Evolutionary conservation across 2,797 vertebrate species (phyloP).

Genomic region (Rhodeus uyekii): DNA sequence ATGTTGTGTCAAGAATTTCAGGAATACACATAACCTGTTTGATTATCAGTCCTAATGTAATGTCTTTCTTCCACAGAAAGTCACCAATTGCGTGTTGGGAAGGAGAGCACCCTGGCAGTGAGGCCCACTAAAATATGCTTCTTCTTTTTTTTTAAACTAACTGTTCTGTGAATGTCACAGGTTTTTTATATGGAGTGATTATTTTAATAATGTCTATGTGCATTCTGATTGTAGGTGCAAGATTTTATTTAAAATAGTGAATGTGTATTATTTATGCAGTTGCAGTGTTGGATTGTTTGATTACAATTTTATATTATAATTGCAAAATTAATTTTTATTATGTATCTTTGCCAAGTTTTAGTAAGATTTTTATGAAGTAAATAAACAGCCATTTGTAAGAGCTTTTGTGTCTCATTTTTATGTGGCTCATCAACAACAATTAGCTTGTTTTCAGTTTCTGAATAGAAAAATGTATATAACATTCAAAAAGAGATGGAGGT

Average conservation of each 20-base stretch:
- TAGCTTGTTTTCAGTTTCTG: neutral
- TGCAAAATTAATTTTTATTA: neutral
- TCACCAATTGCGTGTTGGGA: slow-evolving; percentile 51
- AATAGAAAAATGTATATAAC: neutral
- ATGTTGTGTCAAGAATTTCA: neutral
- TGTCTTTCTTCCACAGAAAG: slow-evolving; percentile 46
- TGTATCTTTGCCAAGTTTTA: neutral
- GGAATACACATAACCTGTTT: neutral
- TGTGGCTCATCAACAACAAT: neutral
- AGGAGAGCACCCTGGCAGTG: slow-evolving; percentile 34
- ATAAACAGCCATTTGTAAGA: slow-evolving; percentile 24
- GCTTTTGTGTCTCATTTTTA: neutral
- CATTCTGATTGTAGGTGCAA: neutral
- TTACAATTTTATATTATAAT: neutral
- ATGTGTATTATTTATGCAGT: slow-evolving; percentile 1
- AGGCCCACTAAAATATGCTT: neutral
- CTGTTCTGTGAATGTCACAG: neutral
- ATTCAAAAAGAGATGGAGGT: neutral
- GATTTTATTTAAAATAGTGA: neutral
- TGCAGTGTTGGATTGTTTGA: neutral
- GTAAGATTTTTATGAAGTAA: neutral
- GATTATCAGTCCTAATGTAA: neutral
- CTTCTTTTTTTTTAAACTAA: neutral
- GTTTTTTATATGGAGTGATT: neutral
- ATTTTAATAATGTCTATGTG: neutral